Base-by-base conservation (phyloP, 2,113 vertebrate species). In the Ancistrus triradiatus region DNA sequence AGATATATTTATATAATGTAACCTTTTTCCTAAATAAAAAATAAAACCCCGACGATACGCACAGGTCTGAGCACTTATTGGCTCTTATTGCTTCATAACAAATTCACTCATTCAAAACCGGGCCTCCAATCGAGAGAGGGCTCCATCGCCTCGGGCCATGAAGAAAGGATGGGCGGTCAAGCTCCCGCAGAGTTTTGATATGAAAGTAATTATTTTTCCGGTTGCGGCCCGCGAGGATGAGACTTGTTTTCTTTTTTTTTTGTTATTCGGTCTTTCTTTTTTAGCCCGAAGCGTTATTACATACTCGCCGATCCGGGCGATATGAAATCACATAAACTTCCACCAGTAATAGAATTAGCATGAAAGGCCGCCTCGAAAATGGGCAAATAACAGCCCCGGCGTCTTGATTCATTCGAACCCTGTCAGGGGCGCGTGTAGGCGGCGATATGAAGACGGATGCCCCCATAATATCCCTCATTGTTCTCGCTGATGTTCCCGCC, bases 311-410 rank as follows among this genome's bases (percentile, higher is more conserved):
- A 98, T 98, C 97, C 91, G 90, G 93, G 93, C 93, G 95, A 98
- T 97, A 98, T 97, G 94, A 95, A 98, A 98, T 97, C 95, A 98
- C 95, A 98, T 95, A 98, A 98, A 98, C 94, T 98, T 97, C 92
- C 93, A 97, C 94, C 93, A 98, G 96, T 98, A 98, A 98, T 98
- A 98, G 95, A 98, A 98, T 98, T 98, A 98, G 95, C 95, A 98
- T 97, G 95, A 98, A 97, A 98, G 93, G 93, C 94, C 94, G 92
- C 93, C 92, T 93, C 95, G 93, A 94, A 98, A 97, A 97, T 97
- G 92, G 92, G 94, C 93, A 96, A 97, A 98, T 95, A 98, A 98
- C 95, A 95, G 94, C 90, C 90, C 88, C 83, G 85, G 94, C 93
- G 14, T 5, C 11, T 42, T n/a, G n/a, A 18, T 55, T 17, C 27